phyloP scores from a whole-genome alignment of 2,113 vertebrate genomes.

The Gobiocypris rarus region DNA sequence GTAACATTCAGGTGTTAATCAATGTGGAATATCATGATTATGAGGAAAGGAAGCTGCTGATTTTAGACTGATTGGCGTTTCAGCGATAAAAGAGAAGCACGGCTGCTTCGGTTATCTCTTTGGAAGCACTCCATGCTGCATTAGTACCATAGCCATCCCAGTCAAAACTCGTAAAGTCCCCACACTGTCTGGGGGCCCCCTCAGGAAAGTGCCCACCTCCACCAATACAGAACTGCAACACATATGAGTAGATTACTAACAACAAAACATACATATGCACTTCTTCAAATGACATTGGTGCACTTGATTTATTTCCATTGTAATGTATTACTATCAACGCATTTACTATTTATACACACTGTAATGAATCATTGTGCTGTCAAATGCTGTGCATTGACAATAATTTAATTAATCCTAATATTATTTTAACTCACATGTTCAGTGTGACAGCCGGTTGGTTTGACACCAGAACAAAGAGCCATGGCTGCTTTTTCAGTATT shows the following conservation, averaged over 20 bases:
- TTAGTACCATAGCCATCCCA: conserved; percentile 57
- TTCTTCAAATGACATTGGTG: background rate
- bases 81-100: conserved; percentile 56
- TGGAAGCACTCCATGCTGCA: conserved; percentile 49
- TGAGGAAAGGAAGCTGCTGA: too few species aligned
- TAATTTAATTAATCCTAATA: conserved; percentile 12
- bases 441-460: conserved; percentile 58
- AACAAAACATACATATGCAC: background rate
- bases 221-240: conserved; percentile 60
- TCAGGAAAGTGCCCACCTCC: conserved; percentile 63
- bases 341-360: background rate
- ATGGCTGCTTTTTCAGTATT: conserved; percentile 62
- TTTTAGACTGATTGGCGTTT: background rate
- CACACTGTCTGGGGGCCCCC: conserved; percentile 50
- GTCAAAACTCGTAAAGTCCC: conserved; percentile 62
- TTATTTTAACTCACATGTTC: conserved; percentile 59
- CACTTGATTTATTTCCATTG: background rate
- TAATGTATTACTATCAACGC: background rate
- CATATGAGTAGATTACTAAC: background rate
- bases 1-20: background rate
- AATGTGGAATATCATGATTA: background rate
- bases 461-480: conserved; percentile 67
- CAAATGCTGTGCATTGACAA: background rate
- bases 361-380: too few species aligned
- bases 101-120: conserved; percentile 60